Percentiles rank a stretch among this genome's conserved stretches.
These are phyloP conservation scores for Rhombomys opimus DNA, from an alignment of 2,113 vertebrate species.

Conservation along the genomic window DNA sequence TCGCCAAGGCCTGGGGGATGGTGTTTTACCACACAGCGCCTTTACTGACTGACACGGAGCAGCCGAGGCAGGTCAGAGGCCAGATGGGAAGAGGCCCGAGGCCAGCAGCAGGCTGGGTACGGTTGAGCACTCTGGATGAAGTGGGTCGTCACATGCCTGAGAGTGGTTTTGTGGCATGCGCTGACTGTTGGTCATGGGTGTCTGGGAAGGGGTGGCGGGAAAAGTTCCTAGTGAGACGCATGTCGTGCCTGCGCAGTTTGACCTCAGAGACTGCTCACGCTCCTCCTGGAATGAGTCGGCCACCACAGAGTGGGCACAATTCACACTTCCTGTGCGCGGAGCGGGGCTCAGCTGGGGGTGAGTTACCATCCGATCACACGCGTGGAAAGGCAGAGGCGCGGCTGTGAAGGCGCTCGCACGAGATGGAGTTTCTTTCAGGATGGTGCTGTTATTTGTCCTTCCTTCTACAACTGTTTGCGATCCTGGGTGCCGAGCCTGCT, in stretches of 20 bases:
- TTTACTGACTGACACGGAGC: neutral
- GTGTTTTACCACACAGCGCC: neutral
- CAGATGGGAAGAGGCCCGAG: neutral
- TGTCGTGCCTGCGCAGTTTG: neutral
- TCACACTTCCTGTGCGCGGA: neutral
- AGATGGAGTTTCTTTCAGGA: neutral
- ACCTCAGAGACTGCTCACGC: neutral
- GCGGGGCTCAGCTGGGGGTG: neutral
- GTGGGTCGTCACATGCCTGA: no score
- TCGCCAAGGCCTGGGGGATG: neutral
- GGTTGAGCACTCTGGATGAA: neutral
- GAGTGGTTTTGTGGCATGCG: neutral
- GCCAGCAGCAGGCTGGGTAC: rapidly evolving
- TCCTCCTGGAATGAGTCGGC: neutral
- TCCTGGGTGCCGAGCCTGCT: neutral
- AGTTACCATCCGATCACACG: neutral
- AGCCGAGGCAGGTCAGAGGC: neutral
- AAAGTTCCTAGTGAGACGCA: neutral
- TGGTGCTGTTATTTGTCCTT: neutral
- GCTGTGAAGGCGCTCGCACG: neutral
- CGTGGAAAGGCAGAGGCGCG: neutral
- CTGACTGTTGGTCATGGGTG: neutral
- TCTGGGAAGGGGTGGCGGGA: neutral
- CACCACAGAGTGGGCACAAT: neutral
- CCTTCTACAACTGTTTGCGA: neutral